Evolutionary conservation across 2,113 vertebrate species (phyloP), one percentile per base, ranked within the genome.

Genomic region (Trichomycterus rosablanca): DNA sequence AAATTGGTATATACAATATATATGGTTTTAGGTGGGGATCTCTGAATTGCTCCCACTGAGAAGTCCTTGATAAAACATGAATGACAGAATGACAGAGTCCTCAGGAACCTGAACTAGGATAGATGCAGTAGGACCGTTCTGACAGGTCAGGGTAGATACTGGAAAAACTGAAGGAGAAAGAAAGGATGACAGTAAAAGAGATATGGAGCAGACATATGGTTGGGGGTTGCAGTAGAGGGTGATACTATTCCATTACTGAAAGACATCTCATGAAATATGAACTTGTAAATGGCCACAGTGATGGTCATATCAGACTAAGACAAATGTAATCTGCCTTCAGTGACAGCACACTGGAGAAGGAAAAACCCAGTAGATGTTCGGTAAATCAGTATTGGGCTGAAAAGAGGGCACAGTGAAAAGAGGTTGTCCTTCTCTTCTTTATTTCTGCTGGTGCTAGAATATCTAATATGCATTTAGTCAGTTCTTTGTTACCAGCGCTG

Each of bases 181-280:
- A n/a, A n/a, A n/a, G n/a, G n/a, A n/a, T n/a, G n/a, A n/a, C n/a
- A 20, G 30, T 12, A 6, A 53, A 18, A 22, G 30, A 35, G 50
- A 22, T 2, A 32, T 7, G 18, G n/a, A 30, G 24, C n/a, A 76
- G 62, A 71, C 66, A 80, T 80, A 23, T 8, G 74, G 59, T 53
- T 24, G 8, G 22, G n/a, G 20, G 42, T 10, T 50, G 22, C 35
- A 35, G 19, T 30, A 63, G 44, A 63, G 62, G 59, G 53, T 20
- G 44, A 26, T 11, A 28, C 43, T 24, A 43, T 46, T 19, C 32
- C 44, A 60, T 60, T 60, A 60, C 28, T 35, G 26, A 35, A 46
- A 49, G 23, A 18, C 16, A 34, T 37, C 34, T 49, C 51, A 32
- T 62, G 32, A 46, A 46, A 40, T 34, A 67, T 67, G 59, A 54